phyloP scores from a whole-genome alignment of 2,888 invertebrate genomes.

The Linnaemya tessellans region DNA sequence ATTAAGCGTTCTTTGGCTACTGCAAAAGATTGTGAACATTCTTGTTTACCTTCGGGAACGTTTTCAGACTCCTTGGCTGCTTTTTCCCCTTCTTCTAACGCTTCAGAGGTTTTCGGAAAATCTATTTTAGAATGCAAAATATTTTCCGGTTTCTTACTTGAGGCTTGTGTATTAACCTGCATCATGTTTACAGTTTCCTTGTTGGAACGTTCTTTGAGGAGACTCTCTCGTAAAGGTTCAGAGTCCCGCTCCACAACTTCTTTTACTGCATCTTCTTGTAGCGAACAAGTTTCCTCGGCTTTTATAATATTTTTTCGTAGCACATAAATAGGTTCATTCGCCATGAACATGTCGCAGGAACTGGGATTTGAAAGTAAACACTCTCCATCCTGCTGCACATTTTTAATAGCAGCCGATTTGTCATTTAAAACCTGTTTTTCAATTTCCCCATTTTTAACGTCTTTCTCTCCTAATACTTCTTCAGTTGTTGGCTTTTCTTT shows the following conservation, averaged over 20 bases:
- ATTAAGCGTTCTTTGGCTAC: neutral
- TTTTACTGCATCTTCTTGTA: neutral
- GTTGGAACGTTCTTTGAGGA: neutral
- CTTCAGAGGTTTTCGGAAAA: neutral
- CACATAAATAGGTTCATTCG: constrained; percentile 76
- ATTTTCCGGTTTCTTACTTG: neutral
- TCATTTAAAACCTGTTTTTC: neutral
- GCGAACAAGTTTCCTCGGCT: neutral
- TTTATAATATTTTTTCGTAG: constrained; percentile 77
- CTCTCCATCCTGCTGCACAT: neutral
- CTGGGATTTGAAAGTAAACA: neutral
- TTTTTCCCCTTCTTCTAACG: neutral
- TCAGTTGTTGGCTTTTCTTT: neutral
- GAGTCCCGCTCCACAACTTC: neutral
- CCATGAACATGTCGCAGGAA: constrained; percentile 26
- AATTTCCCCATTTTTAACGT: neutral
- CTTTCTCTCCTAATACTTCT: neutral
- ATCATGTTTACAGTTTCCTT: neutral
- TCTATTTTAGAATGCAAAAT: neutral
- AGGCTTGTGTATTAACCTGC: neutral
- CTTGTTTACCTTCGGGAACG: neutral
- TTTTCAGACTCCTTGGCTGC: neutral
- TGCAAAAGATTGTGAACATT: neutral
- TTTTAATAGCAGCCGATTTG: neutral
- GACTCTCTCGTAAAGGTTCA: neutral